Evolutionary conservation across 2,888 invertebrate species (phyloP), one percentile per base, ranked within the genome.

Genomic region (Choristoneura rosaceana): DNA sequence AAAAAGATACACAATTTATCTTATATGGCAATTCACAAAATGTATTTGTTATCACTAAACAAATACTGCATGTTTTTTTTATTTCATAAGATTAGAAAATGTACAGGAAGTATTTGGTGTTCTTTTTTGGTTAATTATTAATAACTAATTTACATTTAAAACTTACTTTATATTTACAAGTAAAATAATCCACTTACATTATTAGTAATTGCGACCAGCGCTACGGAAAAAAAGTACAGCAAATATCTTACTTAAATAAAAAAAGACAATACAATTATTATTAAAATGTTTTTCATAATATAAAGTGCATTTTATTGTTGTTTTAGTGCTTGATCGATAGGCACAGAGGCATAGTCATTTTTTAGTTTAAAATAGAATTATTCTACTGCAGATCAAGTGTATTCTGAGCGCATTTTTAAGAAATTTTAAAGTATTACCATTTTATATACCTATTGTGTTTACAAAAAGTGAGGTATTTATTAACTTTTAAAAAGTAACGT

Each of bases 281-380:
- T 64, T 67, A 66, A 58, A 61, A 61, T 50, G 43, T 65, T 47
- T 71, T 74, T 68, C 43, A 60, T 66, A 69, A 71, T 71, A 74
- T 74, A 74, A 77, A 78, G 84, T 85, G 84, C 84, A 83, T 81
- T 82, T 86, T 89, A 89, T 89, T 90, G 87, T 89, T 87, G 85
- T 83, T 81, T 60, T 81, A 84, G 91, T 93, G 91, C 91, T 87
- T 83, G 82, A 82, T 84, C 81, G 87, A 87, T 90, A 93, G 92
- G 93, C 93, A 93, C 92, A 84, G 87, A 89, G 90, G 89, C 90
- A 91, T 90, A 91, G 91, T 92, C 90, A 87, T 88, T 84, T 82
- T 80, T 84, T 82, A 73, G 76, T 82, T 81, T 84, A 76, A 76
- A 71, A 75, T 81, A 81, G 76, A 80, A 78, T 81, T 86, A 85